phyloP scores from a whole-genome alignment of 2,113 vertebrate species.

The Hippopotamus amphibius region DNA sequence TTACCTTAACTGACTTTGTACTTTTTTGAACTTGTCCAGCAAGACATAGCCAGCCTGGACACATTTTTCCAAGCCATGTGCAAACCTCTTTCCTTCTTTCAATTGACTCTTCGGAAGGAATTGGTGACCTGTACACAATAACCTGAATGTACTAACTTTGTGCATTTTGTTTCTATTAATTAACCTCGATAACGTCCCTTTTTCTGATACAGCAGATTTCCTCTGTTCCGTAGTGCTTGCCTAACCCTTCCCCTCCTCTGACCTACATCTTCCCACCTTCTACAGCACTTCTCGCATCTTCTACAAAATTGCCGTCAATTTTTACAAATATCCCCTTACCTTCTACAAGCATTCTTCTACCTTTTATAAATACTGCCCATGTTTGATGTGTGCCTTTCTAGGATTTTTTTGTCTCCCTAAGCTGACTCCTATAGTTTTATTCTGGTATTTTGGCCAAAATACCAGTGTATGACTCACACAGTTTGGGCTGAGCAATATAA shows the following conservation, averaged over 20 bases:
- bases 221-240: background rate
- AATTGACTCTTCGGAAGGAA: background rate
- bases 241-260: background rate
- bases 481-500: background rate
- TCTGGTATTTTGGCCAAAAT: background rate
- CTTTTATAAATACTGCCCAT: background rate
- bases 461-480: background rate
- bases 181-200: background rate
- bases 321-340: background rate
- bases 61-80: background rate
- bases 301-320: background rate
- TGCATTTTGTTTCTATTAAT: background rate
- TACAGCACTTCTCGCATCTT: background rate
- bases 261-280: background rate
- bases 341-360: background rate
- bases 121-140: background rate
- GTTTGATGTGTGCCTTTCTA: background rate
- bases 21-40: background rate
- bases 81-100: background rate
- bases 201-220: background rate
- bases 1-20: slow-evolving; percentile 66
- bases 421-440: background rate
- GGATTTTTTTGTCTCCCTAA: background rate
- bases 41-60: background rate
- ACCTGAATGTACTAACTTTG: background rate